Evolutionary conservation across 1,140 invertebrate genomes (phyloP), one percentile per base, ranked within the genome.

Genomic region (Galendromus occidentalis): DNA sequence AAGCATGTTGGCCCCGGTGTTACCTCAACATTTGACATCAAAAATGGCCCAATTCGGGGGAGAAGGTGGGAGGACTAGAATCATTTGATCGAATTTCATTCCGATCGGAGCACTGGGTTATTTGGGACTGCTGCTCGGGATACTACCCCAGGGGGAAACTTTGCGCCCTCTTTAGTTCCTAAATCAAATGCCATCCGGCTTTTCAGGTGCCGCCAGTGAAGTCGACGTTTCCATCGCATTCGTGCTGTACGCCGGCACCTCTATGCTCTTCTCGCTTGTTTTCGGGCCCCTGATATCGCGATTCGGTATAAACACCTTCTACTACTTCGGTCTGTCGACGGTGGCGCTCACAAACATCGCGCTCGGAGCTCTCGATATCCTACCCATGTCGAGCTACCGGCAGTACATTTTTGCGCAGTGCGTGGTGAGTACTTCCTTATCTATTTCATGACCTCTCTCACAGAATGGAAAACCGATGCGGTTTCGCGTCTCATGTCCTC

Each of bases 271-370:
- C 51, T 59, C 51, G 2, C 20, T 25, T 12, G 51, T 59, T 5
- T 59, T 59, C 22, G 51, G 51, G 4, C 51, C 51, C n/a, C 9
- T 59, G 14, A 59, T 59, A 5, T 22, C 51, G 5, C 51, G 51
- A 25, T 59, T 59, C 51, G 51, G 51, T 2, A 33, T 59, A 29
- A 33, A 59, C 14, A 20, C 17, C 22, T 33, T 59, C 51, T 59
- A 59, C 9, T 59, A 18, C 33, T 33, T 33, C 17, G 51, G 51
- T 25, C 20, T 59, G 22, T 5, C 33, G 9, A 18, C 20, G 22
- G 51, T 59, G 12, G 51, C 51, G 25, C 51, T 59, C 12, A 59
- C 51, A 25, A 59, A 59, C 51, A 59, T 59, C 51, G 51, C 51
- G 4, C 22, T 59, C 2, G 51, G 51, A 17, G 51, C 51, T 25